A percentile compares a stretch with the other conserved stretches of the same genome.
Conservation (phyloP, 1,140 invertebrate species). For the Helicoverpa zea region DNA sequence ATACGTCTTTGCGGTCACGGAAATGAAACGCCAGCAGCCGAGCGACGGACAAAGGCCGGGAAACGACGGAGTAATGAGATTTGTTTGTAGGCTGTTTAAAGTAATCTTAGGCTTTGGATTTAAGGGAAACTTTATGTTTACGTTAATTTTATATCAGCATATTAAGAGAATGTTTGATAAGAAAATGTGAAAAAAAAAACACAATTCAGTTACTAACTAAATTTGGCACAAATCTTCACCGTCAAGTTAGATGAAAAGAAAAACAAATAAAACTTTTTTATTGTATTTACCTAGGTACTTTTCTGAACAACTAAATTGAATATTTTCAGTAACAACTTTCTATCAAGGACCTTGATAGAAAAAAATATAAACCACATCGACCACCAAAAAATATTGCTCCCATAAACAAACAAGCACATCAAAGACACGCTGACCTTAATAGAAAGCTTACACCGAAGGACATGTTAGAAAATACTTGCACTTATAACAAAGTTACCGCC, state of each 20-base stretch:
- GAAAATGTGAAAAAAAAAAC: too few species aligned
- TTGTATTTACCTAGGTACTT: too few species aligned
- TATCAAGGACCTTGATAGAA: too few species aligned
- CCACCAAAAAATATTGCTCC: neutral
- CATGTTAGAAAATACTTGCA: conserved; percentile 24
- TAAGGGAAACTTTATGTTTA: neutral
- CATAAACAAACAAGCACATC: neutral
- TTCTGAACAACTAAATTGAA: too few species aligned
- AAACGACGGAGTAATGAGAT: conserved; percentile 63
- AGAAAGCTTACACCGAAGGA: neutral
- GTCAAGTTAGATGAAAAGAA: too few species aligned
- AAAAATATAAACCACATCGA: too few species aligned
- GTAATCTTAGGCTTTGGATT: neutral
- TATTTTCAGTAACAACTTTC: too few species aligned
- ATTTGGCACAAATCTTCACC: too few species aligned
- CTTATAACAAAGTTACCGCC: conserved; percentile 64
- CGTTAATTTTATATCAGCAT: too few species aligned
- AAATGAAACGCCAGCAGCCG: conserved; percentile 59
- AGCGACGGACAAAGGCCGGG: conserved; percentile 51
- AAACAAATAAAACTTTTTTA: too few species aligned
- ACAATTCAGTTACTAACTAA: too few species aligned
- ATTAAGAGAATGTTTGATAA: too few species aligned
- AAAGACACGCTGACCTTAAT: conserved; percentile 3
- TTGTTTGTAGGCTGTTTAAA: conserved; percentile 46
- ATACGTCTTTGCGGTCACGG: conserved; percentile 51